Evolutionary conservation across 2,888 invertebrate species (phyloP).

Genomic region (Scaptomyza cyrtandrae): DNA sequence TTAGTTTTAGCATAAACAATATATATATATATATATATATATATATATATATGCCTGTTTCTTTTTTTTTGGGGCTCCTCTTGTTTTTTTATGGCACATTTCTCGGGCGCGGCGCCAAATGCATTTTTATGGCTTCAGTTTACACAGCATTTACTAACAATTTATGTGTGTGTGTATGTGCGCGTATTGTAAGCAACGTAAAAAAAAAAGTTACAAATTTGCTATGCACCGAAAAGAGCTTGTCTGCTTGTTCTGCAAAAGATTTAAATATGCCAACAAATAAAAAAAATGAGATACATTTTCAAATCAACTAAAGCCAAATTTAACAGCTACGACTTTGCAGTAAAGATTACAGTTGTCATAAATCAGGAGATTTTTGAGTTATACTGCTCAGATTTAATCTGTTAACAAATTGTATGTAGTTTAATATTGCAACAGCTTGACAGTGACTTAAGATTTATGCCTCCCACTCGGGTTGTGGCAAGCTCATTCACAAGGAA

Average conservation of each 20-base stretch:
- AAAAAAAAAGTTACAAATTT: conserved; percentile 8
- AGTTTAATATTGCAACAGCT: conserved; percentile 1
- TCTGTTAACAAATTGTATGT: neutral
- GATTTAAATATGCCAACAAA: neutral
- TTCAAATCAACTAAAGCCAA: neutral
- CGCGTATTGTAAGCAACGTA: conserved; percentile 7
- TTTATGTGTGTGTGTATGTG: neutral
- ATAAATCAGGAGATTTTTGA: neutral
- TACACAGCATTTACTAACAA: conserved; percentile 2
- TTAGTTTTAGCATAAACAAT: conserved; percentile 17
- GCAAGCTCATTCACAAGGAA: neutral
- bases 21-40: neutral
- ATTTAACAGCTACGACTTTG: neutral
- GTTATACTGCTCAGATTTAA: neutral
- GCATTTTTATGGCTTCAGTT: conserved; percentile 21
- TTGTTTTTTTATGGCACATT: conserved; percentile 24
- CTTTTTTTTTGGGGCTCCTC: neutral
- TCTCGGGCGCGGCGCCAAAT: conserved; percentile 23
- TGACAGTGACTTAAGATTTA: neutral
- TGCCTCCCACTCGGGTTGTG: no score
- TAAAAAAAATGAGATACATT: neutral
- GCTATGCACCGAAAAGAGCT: neutral
- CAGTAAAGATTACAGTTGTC: neutral
- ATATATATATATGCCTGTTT: neutral
- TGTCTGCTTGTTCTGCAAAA: no score